Evolutionary conservation across 1,140 invertebrate species (phyloP), one percentile per base, ranked within the genome.

Genomic region (Aphelenchoides fujianensis): DNA sequence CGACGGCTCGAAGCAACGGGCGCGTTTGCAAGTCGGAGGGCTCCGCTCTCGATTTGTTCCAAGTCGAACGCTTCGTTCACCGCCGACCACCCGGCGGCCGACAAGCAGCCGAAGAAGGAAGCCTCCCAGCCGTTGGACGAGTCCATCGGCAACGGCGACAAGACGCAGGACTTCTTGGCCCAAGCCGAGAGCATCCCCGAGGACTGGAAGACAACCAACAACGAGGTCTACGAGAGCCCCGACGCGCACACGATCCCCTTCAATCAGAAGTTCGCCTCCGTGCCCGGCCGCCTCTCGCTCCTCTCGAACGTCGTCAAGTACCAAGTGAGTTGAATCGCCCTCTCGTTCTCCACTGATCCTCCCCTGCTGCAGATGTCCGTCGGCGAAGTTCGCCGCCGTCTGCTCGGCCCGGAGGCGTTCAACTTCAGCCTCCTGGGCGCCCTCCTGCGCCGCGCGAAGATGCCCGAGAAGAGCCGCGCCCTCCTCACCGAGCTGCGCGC

Each of bases 241-340:
- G 32, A 64, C 19, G 41, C 69, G 7, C 52, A 35, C 7, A 19
- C 28, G 23, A 57, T 80, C n/a, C 67, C 77, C 1, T 54, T 55
- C 34, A 62, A 71, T 62, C 74, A 70, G 53, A 68, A 69, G 32
- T 79, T 79, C 55, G 72, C 77, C 3, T 67, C 71, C 68, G 77
- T 79, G 19, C 77, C 77, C n/a, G 77, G 77, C 19, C 70, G 77
- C 41, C 48, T 79, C 2, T 79, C 77, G 12, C 64, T 79, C 28
- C 68, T 79, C n/a, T 81, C 79, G 27, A 79, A 79, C 55, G 77
- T 79, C 32, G 71, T 81, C 0, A 79, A 79, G 70, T 81, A 79
- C 68, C 77, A 79, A 54, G 75, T 76, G 30, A 77, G 59, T 32
- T 53, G n/a, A n/a, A n/a, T 48, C n/a, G n/a, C n/a, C 12, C 12